A percentile compares a stretch with the other conserved stretches of the same genome.
These are phyloP conservation scores for Himalopsyche anomala DNA, from an alignment of 2,888 invertebrate genomes.

Conservation along the genomic window DNA sequence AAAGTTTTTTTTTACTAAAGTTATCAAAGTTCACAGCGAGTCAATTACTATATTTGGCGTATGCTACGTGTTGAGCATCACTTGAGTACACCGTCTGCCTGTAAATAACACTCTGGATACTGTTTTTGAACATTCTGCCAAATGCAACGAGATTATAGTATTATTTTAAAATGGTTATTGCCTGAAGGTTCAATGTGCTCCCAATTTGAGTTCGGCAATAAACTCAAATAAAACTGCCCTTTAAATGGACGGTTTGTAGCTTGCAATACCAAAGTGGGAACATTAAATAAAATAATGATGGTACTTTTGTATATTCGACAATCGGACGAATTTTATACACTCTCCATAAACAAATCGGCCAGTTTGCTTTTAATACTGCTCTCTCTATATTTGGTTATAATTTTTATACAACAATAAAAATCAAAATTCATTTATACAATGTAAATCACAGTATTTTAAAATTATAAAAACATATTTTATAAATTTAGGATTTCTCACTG, in stretches of 20 bases:
- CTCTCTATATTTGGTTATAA: too few relatives aligned
- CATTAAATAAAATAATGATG: conserved; percentile 22
- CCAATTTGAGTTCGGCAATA: conserved; percentile 4
- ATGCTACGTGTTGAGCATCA: not conserved
- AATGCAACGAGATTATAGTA: conserved; percentile 34
- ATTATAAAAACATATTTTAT: too few relatives aligned
- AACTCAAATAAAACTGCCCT: conserved; percentile 26
- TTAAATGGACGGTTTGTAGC: conserved; percentile 23
- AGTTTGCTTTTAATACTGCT: not conserved
- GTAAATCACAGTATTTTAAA: too few relatives aligned
- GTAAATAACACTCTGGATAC: conserved; percentile 6
- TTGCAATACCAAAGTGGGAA: conserved; percentile 34
- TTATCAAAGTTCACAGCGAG: not conserved
- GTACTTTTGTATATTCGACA: conserved; percentile 26
- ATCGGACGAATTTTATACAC: not conserved
- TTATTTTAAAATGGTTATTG: conserved; percentile 31
- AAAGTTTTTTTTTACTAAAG: not conserved
- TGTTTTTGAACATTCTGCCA: conserved; percentile 33
- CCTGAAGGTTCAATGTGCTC: conserved; percentile 27
- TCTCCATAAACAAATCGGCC: not conserved
- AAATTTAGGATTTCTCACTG: too few relatives aligned
- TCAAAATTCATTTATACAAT: too few relatives aligned
- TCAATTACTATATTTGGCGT: not conserved
- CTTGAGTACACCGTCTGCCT: not conserved
- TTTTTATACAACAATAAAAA: too few relatives aligned